phyloP scores from a whole-genome alignment of 2,888 invertebrate species.

The Drosophila prolongata region DNA sequence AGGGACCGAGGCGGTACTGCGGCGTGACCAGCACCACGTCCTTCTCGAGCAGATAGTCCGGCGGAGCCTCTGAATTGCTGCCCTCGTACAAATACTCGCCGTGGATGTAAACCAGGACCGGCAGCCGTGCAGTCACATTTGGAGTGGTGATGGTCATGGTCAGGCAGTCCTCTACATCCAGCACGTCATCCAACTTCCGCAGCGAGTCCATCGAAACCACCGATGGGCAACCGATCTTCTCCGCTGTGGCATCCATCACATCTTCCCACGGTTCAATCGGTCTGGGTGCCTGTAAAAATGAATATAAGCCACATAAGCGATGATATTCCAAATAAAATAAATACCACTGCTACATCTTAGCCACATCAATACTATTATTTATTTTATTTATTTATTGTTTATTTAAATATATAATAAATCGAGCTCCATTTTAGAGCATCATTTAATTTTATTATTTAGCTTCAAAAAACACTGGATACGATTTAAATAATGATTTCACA shows the following conservation, averaged over 20 bases:
- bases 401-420: too few relatives aligned
- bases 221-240: slow-evolving; percentile 82
- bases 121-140: slow-evolving; percentile 74
- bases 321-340: too few relatives aligned
- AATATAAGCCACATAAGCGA: too few relatives aligned
- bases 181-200: slow-evolving; percentile 65
- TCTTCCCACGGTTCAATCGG: slow-evolving; percentile 82
- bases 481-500: too few relatives aligned
- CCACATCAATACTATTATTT: too few relatives aligned
- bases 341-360: too few relatives aligned
- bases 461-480: too few relatives aligned
- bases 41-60: slow-evolving; percentile 84
- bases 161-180: slow-evolving; percentile 83
- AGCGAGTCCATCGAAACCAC: slow-evolving; percentile 74
- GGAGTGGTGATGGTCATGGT: slow-evolving; percentile 82
- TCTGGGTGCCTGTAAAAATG: slow-evolving; percentile 72
- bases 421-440: too few relatives aligned
- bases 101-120: slow-evolving; percentile 84
- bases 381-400: too few relatives aligned
- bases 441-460: too few relatives aligned
- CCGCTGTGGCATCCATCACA: slow-evolving; percentile 77
- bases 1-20: slow-evolving; percentile 85
- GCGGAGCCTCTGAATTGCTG: slow-evolving; percentile 82
- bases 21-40: slow-evolving; percentile 85
- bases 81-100: slow-evolving; percentile 84